phyloP scores from a whole-genome alignment of 2,113 vertebrate genomes.

The Dendropsophus ebraccatus region DNA sequence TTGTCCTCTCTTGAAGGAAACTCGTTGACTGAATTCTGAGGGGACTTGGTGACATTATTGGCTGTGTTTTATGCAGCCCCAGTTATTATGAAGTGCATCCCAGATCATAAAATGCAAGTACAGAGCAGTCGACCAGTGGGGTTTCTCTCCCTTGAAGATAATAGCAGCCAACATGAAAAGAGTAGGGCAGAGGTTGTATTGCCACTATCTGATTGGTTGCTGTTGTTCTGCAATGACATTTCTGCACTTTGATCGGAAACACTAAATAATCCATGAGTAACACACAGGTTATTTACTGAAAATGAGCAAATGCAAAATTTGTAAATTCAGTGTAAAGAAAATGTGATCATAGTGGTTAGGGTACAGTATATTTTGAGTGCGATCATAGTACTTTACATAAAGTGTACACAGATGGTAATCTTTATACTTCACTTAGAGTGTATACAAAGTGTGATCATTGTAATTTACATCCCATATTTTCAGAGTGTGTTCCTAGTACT shows the following conservation, averaged over 20 bases:
- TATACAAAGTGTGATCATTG: background rate
- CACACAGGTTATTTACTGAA: constrained; percentile 69
- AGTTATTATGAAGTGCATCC: constrained; percentile 73
- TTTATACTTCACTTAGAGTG: background rate
- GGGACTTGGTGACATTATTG: constrained; percentile 74
- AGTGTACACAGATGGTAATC: background rate
- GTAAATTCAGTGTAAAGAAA: constrained; percentile 37
- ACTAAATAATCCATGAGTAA: constrained; percentile 75
- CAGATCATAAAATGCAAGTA: constrained; percentile 71
- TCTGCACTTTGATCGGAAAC: constrained; percentile 80
- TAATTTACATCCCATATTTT: background rate
- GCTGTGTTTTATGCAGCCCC: constrained; percentile 75
- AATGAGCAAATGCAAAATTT: background rate
- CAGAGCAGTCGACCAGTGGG: constrained; percentile 78
- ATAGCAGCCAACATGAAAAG: constrained; percentile 78
- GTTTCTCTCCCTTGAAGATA: constrained; percentile 83
- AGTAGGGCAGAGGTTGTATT: constrained; percentile 79
- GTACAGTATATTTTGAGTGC: background rate
- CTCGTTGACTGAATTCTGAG: constrained; percentile 71
- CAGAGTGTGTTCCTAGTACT: background rate
- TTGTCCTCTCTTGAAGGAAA: constrained; percentile 66
- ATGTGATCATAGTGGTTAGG: background rate
- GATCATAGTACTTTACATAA: background rate
- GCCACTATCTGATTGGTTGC: constrained; percentile 79
- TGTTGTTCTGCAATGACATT: constrained; percentile 72